Base-by-base conservation (phyloP, 2,797 vertebrate species). In the Tokudaia muenninki region DNA sequence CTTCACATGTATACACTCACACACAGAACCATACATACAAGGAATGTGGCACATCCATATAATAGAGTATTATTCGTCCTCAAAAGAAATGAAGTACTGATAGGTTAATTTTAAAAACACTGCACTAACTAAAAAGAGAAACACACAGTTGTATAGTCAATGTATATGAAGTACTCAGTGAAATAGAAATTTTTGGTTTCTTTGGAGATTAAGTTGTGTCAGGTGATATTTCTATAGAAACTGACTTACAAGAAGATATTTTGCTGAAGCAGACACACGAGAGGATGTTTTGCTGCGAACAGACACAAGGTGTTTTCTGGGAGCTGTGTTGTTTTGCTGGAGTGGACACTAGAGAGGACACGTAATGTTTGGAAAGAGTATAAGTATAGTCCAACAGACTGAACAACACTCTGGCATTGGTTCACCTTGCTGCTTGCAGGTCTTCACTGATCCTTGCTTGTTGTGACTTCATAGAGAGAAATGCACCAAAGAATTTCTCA, bases 41-140 rank as follows among this genome's bases (percentile, higher is more conserved):
- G 31, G 88, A 57, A 72, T 26, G 37, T 31, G 44, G 16, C 37
- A 67, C 83, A 80, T 17, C 4, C 57, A 67, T 31, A 70, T 2
- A 44, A 72, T 59, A 16, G 17, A 84, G 63, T 92, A 65, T 44
- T 88, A 11, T 75, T 83, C 47, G 86, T 72, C 29, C 57, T 86
- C 67, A 65, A 78, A 92, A 91, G 12, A n/a, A 88, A 78, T 84
- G 44, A 95, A 96, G 13, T 89, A 44, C 21, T 63, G 72, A 90
- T 87, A 78, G 29, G 50, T 95, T 47, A 63, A 77, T 74, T 72
- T 92, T 92, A 24, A 80, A 93, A 94, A 78, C 29, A 22, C 65
- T 79, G 65, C 9, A 6, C 65, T 91, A 47, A 75, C 31, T 82
- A 6, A 91, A 94, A 94, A 22, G 9, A 92, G 47, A 83, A 87